Evolutionary conservation across 2,113 vertebrate genomes (phyloP).

Genomic region (Platanista minor): DNA sequence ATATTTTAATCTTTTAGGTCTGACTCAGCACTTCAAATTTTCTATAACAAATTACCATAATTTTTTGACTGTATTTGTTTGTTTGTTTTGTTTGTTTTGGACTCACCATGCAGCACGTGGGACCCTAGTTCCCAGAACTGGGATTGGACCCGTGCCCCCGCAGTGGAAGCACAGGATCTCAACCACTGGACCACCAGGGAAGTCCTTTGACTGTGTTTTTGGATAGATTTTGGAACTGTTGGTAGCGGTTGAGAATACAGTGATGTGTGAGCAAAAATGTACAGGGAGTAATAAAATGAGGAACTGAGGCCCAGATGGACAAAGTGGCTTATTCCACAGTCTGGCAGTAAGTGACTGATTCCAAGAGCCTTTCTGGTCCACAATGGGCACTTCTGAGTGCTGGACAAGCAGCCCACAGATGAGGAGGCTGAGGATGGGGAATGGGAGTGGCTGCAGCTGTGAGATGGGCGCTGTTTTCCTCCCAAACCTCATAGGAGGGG

Average conservation of each 20-base stretch:
- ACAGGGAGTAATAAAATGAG: neutral
- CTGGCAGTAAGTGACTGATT: neutral
- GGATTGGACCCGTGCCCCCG: neutral
- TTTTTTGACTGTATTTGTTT: neutral
- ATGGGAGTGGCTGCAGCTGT: neutral
- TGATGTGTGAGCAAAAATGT: neutral
- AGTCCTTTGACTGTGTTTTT: neutral
- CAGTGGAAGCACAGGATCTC: neutral
- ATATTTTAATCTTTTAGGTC: neutral
- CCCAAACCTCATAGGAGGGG: neutral
- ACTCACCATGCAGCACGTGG: neutral
- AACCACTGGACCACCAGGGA: neutral
- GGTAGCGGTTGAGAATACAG: neutral
- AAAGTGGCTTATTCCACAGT: neutral
- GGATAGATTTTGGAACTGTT: neutral
- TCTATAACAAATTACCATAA: neutral
- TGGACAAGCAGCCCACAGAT: neutral
- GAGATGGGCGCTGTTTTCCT: neutral
- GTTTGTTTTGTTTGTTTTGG: neutral
- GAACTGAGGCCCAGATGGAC: neutral
- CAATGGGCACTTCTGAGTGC: neutral
- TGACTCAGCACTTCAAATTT: neutral
- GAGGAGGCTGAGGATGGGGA: neutral
- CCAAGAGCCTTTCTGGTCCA: neutral
- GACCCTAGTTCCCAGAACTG: neutral